These are phyloP conservation scores for Gadus chalcogrammus DNA, from an alignment of 2,113 vertebrate species.

Conservation along the genomic window DNA sequence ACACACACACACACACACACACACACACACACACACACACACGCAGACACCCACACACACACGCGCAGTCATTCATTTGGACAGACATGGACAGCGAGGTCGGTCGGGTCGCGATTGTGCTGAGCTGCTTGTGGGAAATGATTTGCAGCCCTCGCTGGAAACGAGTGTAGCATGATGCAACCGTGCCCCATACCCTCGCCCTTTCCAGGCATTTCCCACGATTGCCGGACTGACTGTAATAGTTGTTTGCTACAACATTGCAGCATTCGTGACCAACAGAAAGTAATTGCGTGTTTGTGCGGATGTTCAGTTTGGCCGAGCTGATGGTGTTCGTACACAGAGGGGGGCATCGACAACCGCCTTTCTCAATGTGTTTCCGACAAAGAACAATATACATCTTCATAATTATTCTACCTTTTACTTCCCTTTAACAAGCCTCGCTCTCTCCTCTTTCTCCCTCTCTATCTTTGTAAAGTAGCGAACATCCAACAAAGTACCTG, in stretches of 20 bases:
- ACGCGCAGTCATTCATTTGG: neutral
- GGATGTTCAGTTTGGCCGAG: no score
- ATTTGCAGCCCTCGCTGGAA: conserved; percentile 36
- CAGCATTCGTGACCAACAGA: conserved; percentile 16
- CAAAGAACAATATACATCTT: no score
- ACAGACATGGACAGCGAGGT: conserved; percentile 39
- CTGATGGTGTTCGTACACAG: no score
- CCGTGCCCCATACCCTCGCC: conserved; percentile 25
- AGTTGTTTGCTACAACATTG: conserved; percentile 28
- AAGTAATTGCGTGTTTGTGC: no score
- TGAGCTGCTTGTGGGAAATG: conserved; percentile 33
- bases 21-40: neutral
- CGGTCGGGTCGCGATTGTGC: conserved; percentile 17
- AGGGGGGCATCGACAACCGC: no score
- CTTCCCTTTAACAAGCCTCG: no score
- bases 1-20: neutral
- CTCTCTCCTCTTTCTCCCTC: no score
- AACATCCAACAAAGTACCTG: no score
- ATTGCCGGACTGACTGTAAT: conserved; percentile 22
- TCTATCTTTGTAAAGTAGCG: no score
- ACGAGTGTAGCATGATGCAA: conserved; percentile 42
- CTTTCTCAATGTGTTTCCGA: no score
- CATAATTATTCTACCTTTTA: no score
- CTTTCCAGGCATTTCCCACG: conserved; percentile 18
- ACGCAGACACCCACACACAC: neutral